phyloP scores from a whole-genome alignment of 2,113 vertebrate genomes.

The Pitta sordida region DNA sequence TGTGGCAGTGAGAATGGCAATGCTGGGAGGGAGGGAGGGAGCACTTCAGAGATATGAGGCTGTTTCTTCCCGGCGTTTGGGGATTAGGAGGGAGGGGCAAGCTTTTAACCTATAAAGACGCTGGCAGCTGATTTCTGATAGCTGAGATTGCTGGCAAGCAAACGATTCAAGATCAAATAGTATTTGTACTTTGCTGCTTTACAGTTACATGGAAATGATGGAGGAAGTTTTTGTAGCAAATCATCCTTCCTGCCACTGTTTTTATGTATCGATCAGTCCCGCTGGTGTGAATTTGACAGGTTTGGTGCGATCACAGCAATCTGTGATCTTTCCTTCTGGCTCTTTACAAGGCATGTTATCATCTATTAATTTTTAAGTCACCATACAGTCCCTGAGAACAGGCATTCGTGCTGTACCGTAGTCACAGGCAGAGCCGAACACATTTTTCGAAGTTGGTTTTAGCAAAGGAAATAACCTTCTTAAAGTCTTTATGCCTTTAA shows the following conservation, averaged over 20 bases:
- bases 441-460: slow-evolving; percentile 11
- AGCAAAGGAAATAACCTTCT: slow-evolving; percentile 34
- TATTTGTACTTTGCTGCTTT: neutral
- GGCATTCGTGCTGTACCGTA: neutral
- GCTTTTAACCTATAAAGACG: neutral
- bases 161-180: neutral
- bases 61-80: neutral
- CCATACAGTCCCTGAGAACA: slow-evolving; percentile 44
- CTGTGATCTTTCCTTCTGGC: neutral
- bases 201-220: neutral
- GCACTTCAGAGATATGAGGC: neutral
- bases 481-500: slow-evolving; percentile 41
- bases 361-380: slow-evolving; percentile 44
- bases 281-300: neutral
- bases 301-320: neutral
- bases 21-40: neutral
- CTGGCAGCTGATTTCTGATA: neutral
- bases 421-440: neutral
- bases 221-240: slow-evolving; percentile 9
- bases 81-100: neutral
- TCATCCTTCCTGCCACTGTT: neutral
- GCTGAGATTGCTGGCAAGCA: neutral
- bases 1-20: neutral
- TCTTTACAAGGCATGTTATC: neutral
- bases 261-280: neutral